These are phyloP conservation scores for Emmelina monodactyla DNA, from an alignment of 2,888 invertebrate species.

Conservation along the genomic window DNA sequence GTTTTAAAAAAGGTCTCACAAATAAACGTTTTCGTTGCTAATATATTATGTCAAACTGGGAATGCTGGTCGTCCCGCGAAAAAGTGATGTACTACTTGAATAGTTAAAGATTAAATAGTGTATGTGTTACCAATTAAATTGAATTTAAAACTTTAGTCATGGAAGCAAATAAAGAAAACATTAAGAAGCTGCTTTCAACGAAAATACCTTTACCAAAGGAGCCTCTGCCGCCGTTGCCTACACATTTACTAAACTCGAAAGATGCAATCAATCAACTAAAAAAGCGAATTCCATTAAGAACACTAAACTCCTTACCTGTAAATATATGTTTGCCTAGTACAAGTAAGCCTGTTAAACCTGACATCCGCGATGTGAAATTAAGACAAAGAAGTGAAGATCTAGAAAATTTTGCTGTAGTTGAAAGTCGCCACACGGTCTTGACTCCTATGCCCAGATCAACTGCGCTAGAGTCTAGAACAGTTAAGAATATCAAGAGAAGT, in stretches of 20 bases:
- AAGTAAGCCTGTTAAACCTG: conserved; percentile 18
- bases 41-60: background rate
- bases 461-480: conserved; percentile 23
- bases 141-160: conserved; percentile 15
- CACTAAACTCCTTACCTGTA: conserved; percentile 20
- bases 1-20: background rate
- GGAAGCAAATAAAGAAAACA: conserved; percentile 36
- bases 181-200: conserved; percentile 18
- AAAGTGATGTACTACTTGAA: background rate
- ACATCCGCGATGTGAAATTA: conserved; percentile 29
- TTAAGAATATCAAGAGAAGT: conserved; percentile 45
- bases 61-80: background rate
- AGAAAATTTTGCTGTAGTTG: conserved; percentile 26
- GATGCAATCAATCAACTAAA: background rate
- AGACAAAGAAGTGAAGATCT: conserved; percentile 23
- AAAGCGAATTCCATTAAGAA: conserved; percentile 28
- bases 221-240: conserved; percentile 34
- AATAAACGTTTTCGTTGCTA: background rate
- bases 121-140: background rate
- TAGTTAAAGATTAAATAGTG: background rate
- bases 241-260: conserved; percentile 20
- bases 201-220: conserved; percentile 38
- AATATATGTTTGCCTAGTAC: conserved; percentile 16
- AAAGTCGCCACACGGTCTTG: conserved; percentile 8
- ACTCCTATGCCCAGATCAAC: conserved; percentile 12